These are phyloP conservation scores for Scaptomyza graminum DNA, from an alignment of 1,140 invertebrate genomes.

Conservation along the genomic window DNA sequence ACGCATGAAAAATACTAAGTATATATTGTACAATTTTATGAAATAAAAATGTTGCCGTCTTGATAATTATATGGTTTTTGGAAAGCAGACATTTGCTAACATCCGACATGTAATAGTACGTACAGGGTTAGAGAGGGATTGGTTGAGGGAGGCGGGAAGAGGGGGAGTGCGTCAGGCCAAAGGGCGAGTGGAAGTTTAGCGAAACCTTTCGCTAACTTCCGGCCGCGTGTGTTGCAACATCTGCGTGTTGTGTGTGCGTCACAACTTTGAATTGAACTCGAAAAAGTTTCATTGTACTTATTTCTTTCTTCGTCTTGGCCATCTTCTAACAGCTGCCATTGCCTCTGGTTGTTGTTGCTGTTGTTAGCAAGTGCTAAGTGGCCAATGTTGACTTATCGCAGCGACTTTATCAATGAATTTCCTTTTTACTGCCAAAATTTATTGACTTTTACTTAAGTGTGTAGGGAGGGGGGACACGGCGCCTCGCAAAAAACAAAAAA, in stretches of 20 bases:
- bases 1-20: no score
- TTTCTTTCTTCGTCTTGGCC: slow-evolving; percentile 5
- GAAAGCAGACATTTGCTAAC: no score
- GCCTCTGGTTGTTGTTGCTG: slow-evolving; percentile 16
- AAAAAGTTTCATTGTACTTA: slow-evolving; percentile 3
- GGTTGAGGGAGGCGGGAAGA: not conserved
- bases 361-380: slow-evolving; percentile 47
- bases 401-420: slow-evolving; percentile 76
- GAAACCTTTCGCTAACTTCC: slow-evolving; percentile 79
- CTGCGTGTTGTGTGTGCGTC: slow-evolving; percentile 52
- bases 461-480: not conserved
- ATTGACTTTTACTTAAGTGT: slow-evolving; percentile 70
- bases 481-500: slow-evolving; percentile 35
- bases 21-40: no score
- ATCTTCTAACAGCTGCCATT: slow-evolving; percentile 72
- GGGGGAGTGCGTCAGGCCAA: not conserved
- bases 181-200: slow-evolving; percentile 30
- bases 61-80: no score
- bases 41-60: no score
- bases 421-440: slow-evolving; percentile 58
- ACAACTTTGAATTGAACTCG: slow-evolving; percentile 50
- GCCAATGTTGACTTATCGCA: slow-evolving; percentile 52
- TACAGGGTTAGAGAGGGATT: no score
- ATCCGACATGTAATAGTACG: no score
- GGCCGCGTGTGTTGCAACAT: slow-evolving; percentile 72